Evolutionary conservation across 2,113 vertebrate genomes (phyloP).

Genomic region (Tragelaphus imberbis): DNA sequence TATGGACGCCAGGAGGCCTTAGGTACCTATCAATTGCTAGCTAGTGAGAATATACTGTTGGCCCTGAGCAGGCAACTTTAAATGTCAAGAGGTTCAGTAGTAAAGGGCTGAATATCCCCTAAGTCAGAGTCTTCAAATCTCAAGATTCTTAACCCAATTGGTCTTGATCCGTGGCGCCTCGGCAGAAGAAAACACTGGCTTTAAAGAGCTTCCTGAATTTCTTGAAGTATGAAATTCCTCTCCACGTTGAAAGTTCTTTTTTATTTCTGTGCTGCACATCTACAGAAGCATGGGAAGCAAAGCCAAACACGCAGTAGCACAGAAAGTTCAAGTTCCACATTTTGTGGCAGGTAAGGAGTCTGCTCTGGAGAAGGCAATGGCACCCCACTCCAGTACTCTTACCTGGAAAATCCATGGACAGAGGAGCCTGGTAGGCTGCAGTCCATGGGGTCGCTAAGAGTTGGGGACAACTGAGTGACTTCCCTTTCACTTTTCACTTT

Average conservation of each 20-base stretch:
- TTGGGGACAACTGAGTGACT: too few relatives aligned
- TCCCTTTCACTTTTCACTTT: too few relatives aligned
- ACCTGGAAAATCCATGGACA: too few relatives aligned
- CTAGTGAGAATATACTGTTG: neutral
- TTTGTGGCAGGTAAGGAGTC: neutral
- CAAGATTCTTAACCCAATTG: neutral
- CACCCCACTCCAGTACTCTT: too few relatives aligned
- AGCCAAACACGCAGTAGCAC: neutral
- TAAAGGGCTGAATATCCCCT: constrained; percentile 33
- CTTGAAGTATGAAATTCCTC: constrained; percentile 41
- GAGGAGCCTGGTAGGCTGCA: too few relatives aligned
- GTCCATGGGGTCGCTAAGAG: too few relatives aligned
- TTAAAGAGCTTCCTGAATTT: constrained; percentile 55
- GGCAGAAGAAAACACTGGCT: constrained; percentile 24
- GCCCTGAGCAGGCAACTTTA: constrained; percentile 18
- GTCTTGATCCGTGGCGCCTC: neutral
- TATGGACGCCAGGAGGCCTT: neutral
- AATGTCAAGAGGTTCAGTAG: constrained; percentile 44
- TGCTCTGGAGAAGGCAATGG: neutral
- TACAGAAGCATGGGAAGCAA: neutral
- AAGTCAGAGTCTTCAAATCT: constrained; percentile 51
- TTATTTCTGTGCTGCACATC: constrained; percentile 8
- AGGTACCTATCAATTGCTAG: neutral
- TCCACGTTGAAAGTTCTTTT: constrained; percentile 21
- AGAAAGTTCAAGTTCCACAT: neutral